Percentiles rank a stretch among this genome's conserved stretches.
Conservation (phyloP, 2,797 vertebrate species). For the Acanthurus tractus region DNA sequence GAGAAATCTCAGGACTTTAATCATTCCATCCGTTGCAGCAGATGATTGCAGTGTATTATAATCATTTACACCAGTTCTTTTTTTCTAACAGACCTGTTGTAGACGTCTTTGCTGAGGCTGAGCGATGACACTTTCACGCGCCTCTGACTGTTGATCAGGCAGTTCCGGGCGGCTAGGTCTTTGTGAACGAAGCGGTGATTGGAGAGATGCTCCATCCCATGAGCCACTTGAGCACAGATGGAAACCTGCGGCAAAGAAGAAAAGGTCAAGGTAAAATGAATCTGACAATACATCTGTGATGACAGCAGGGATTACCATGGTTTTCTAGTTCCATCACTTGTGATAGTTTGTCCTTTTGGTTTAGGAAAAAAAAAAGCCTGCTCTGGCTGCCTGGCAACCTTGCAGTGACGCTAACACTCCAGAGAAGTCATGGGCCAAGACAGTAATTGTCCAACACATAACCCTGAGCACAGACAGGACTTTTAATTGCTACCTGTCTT, state of each 20-base stretch:
- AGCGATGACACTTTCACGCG: slow-evolving; percentile 94
- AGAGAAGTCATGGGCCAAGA: background rate
- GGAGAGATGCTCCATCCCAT: slow-evolving; percentile 97
- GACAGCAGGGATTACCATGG: background rate
- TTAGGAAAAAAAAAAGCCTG: background rate
- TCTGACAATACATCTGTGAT: background rate
- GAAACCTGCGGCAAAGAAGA: slow-evolving; percentile 86
- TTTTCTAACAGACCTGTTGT: slow-evolving; percentile 89
- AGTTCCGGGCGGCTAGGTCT: slow-evolving; percentile 96
- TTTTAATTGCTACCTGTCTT: background rate
- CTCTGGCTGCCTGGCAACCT: background rate
- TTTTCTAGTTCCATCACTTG: background rate
- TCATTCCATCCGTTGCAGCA: background rate
- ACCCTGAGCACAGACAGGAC: background rate
- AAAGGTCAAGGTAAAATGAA: background rate
- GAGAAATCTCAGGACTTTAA: too few relatives aligned
- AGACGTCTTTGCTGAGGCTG: slow-evolving; percentile 97
- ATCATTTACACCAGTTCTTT: background rate
- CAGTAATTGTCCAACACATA: background rate
- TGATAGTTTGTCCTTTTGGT: background rate
- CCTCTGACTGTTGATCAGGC: slow-evolving; percentile 93
- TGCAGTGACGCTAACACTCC: background rate
- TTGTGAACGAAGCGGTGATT: slow-evolving; percentile 95
- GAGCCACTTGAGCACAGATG: slow-evolving; percentile 95
- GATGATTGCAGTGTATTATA: background rate